A percentile compares a stretch with the other conserved stretches of the same genome.
These are phyloP conservation scores for Manduca sexta DNA, from an alignment of 1,140 invertebrate genomes.

Conservation along the genomic window DNA sequence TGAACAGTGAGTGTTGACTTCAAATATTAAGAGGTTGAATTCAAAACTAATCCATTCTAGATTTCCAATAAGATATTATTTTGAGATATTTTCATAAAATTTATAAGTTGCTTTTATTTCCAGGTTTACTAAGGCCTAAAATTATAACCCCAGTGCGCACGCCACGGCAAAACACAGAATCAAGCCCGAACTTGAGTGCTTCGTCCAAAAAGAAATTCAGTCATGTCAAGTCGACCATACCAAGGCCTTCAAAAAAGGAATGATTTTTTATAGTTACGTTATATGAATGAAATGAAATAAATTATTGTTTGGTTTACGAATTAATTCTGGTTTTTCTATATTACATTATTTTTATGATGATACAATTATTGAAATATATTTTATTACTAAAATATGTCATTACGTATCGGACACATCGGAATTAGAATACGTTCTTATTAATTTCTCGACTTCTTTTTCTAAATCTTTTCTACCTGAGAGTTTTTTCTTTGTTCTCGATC, in stretches of 20 bases:
- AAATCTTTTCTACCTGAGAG: constrained; percentile 30
- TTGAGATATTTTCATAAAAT: no score
- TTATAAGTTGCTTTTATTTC: constrained; percentile 13
- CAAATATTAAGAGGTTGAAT: no score
- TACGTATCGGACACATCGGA: constrained; percentile 31
- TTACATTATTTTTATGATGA: neutral
- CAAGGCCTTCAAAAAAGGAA: constrained; percentile 49
- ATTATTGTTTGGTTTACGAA: constrained; percentile 7
- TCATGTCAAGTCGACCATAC: constrained; percentile 64
- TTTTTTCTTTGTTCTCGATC: constrained; percentile 32
- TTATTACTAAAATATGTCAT: neutral
- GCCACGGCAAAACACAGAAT: constrained; percentile 18
- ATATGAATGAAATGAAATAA: constrained; percentile 3
- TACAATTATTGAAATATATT: constrained; percentile 1
- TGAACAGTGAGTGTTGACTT: constrained; percentile 37
- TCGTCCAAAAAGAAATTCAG: constrained; percentile 46
- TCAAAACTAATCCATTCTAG: no score
- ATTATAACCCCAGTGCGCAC: constrained; percentile 31
- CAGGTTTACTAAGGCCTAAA: constrained; percentile 50
- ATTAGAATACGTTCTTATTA: constrained; percentile 35
- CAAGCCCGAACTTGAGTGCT: constrained; percentile 43
- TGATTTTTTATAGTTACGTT: constrained; percentile 5
- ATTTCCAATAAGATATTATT: no score
- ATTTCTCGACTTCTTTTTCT: constrained; percentile 53
- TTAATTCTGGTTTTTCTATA: constrained; percentile 9